Base-by-base conservation (phyloP, 2,113 vertebrate species). In the Colinus virginianus region DNA sequence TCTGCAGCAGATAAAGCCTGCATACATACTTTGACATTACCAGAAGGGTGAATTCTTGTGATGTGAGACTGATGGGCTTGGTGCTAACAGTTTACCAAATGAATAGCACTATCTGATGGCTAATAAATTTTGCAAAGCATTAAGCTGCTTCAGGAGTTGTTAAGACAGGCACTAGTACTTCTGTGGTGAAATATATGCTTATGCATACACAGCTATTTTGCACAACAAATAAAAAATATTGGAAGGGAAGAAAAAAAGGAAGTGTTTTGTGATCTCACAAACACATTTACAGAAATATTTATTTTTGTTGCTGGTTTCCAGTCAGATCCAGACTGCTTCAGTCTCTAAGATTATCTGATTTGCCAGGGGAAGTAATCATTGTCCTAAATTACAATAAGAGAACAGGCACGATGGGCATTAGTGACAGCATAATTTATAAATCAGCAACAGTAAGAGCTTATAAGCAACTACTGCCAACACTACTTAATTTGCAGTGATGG, bases 351-450 rank as follows among this genome's bases (percentile, higher is more conserved):
- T 59, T 51, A 51, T 87, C 87, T 83, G 51, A 66, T 87, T 91
- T 80, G 48, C 82, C 43, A 84, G 76, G 25, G 23, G 64, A 91
- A 87, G 48, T 85, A 7, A 51, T 80, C 32, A 48, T 80, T n/a
- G 2, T 56, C 48, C 17, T 86, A 70, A 79, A 82, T 76, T 87
- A 32, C 34, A 59, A 18, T 62, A 91, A 80, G 0, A 1, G 30
- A 91, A 90, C 66, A 42, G 21, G 8, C 22, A 81, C 14, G 9
- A 76, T 87, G n/a, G 48, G 11, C 20, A 38, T 62, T 71, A 89
- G 30, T 78, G 59, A 71, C 40, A 78, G 56, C 89, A 87, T 83
- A 93, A 93, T 78, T 85, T 89, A 83, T 93, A 18, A 90, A 75
- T 83, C 42, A 55, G 22, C 26, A 32, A 21, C 38, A 46, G 15